Evolutionary conservation across 1,140 invertebrate species (phyloP), one percentile per base, ranked within the genome.

Genomic region (Lordiphosa stackelbergi): DNA sequence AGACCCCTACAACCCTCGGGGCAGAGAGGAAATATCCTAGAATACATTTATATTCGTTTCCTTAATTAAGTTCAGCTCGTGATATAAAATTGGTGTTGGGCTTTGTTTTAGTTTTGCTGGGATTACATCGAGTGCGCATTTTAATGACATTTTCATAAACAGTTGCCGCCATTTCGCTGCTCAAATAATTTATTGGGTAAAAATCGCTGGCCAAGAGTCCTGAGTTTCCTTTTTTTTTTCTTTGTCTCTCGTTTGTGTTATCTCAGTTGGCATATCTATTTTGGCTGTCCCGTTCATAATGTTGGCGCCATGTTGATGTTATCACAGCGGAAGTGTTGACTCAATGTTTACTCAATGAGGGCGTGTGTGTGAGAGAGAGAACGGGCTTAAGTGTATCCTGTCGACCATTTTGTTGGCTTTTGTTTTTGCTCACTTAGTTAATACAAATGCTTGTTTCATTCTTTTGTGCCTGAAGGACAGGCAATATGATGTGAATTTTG

Each of bases 341-440:
- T 81, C 77, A 83, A 81, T 83, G 77, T 81, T 81, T 81, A 81
- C 77, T 79, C 75, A 81, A 81, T 81, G 77, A 81, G 77, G 77
- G 77, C 77, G 75, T 75, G 68, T 13, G 11, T 56, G 41, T 75
- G 66, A 38, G 54, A 34, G 40, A 48, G 47, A 48, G 53, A 41
- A 48, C 42, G 40, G 53, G 57, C 64, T 53, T 53, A 51, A 55
- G 55, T 65, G 55, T 69, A 48, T 69, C 41, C 37, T 54, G 59
- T 62, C 53, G 49, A 66, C 58, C 71, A 74, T 81, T 79, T 79
- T 66, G 48, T 69, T 69, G 37, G 58, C 52, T 53, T 51, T 56
- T 28, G 59, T 66, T 52, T 65, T 53, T 52, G 55, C 36, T 70
- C 63, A 57, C 54, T 59, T 59, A 56, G 52, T 62, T 74, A 66